Conservation (phyloP, 1,140 invertebrate species). For the Tetramorium simillimum region DNA sequence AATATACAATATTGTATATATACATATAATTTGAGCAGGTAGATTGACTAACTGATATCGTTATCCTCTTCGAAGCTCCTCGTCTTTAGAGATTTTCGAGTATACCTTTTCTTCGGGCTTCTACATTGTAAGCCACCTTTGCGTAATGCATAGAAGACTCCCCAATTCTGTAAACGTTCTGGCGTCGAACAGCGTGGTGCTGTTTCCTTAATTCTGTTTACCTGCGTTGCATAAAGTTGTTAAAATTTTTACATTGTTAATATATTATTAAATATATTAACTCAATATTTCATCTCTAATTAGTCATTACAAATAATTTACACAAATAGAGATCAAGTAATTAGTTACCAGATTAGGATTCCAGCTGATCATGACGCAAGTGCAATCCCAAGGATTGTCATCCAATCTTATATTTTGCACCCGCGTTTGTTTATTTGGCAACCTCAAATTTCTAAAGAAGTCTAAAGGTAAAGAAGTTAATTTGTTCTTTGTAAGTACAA, state of each 20-base stretch:
- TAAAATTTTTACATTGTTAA: conserved; percentile 18
- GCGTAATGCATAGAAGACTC: conserved; percentile 87
- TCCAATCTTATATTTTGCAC: conserved; percentile 86
- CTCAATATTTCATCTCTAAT: neutral
- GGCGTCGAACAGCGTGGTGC: conserved; percentile 88
- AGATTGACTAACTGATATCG: conserved; percentile 71
- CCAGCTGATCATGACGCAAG: conserved; percentile 88
- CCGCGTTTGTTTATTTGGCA: conserved; percentile 73
- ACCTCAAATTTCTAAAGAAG: conserved; percentile 86
- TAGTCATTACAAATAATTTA: neutral
- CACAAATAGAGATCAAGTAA: neutral
- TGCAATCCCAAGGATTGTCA: conserved; percentile 90
- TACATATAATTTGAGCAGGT: conserved; percentile 36
- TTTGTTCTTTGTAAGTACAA: conserved; percentile 88
- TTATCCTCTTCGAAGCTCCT: conserved; percentile 71
- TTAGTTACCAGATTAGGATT: conserved; percentile 83
- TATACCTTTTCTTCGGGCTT: conserved; percentile 70
- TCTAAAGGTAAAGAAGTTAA: conserved; percentile 86
- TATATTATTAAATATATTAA: conserved; percentile 5
- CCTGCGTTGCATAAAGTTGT: conserved; percentile 65
- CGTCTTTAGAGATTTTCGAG: conserved; percentile 62
- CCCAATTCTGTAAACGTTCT: conserved; percentile 86
- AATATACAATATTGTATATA: neutral
- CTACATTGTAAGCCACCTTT: conserved; percentile 83
- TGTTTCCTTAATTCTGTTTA: conserved; percentile 84